Percentiles rank a stretch among this genome's conserved stretches.
phyloP scores from a whole-genome alignment of 2,888 invertebrate genomes.

The Pachliopta kotzebuea region DNA sequence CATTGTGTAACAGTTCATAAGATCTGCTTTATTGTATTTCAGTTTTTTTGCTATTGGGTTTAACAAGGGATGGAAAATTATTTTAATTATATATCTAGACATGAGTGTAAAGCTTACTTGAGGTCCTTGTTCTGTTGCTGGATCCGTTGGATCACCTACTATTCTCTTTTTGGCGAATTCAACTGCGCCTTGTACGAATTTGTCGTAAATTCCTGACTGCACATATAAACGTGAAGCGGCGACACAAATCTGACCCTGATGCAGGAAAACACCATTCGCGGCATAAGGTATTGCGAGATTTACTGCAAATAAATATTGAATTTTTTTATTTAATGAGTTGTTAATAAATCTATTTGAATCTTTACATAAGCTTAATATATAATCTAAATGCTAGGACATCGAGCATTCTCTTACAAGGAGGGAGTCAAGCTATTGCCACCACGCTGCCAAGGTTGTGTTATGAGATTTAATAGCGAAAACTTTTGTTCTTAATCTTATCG shows the following conservation, averaged over 20 bases:
- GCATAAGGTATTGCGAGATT: conserved; percentile 48
- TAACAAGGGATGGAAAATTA: no score
- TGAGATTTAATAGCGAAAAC: no score
- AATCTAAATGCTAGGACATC: no score
- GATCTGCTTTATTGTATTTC: no score
- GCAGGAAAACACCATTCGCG: conserved; percentile 46
- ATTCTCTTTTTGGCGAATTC: conserved; percentile 83
- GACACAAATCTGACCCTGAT: conserved; percentile 56
- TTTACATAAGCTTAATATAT: no score
- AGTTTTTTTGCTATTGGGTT: no score
- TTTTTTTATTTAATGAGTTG: background rate
- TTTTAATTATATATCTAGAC: no score
- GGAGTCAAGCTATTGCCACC: no score
- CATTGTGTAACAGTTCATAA: no score
- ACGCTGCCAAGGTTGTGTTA: no score
- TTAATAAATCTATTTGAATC: background rate
- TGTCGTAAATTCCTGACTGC: conserved; percentile 84
- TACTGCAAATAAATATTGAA: conserved; percentile 43
- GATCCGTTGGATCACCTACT: conserved; percentile 76
- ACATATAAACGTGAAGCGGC: conserved; percentile 59
- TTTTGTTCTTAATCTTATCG: no score
- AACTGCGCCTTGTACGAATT: conserved; percentile 87
- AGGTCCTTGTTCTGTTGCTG: conserved; percentile 49
- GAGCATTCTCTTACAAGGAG: no score
- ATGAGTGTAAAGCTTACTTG: conserved; percentile 8